Evolutionary conservation across 2,888 invertebrate genomes (phyloP), one percentile per base, ranked within the genome.

Genomic region (Noctua fimbriata): DNA sequence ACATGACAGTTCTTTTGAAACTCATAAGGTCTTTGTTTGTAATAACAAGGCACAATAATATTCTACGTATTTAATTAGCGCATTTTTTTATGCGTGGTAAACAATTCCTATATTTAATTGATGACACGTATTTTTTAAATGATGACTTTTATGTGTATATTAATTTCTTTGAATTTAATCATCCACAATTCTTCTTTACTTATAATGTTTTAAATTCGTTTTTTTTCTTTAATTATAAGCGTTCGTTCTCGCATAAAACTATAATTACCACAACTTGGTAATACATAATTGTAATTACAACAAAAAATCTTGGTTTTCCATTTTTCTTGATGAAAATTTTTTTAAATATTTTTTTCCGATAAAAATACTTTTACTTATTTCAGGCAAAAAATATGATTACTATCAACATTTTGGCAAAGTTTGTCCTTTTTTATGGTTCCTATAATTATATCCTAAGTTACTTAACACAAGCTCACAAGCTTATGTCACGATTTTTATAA

Each of bases 1-100:
- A 47, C 52, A 24, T 60, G 55, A 44, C 52, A 66, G 6, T 65
- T 73, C 65, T 81, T 78, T 73, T 36, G 24, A 78, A 86, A 85
- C 76, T 16, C 14, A 16, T 52, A 28, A 65, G 12, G 41, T 49
- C 36, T 21, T 65, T 73, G 69, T 58, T 41, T 69, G 28, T 36
- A 47, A 44, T 55, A 71, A n/a, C 47, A 76, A 73, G 3, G 12
- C 14, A 44, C 9, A 60, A 72, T 71, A 9, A 58, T 66, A 2
- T 47, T 67, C 1, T 36, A 60, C 14, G 52, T 67, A 66, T 28
- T 67, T 71, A 55, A 83, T 78, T 71, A 52, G 36, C n/a, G 16
- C n/a, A 63, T 18, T 28, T 18, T 69, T 52, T 49, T 55, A 52
- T 47, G 12, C 0, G 12, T 47, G 21, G n/a, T 36, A 44, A 44